Percentiles rank a stretch among this genome's conserved stretches.
Evolutionary conservation across 2,113 vertebrate genomes (phyloP).

Genomic region (Raja brachyura): DNA sequence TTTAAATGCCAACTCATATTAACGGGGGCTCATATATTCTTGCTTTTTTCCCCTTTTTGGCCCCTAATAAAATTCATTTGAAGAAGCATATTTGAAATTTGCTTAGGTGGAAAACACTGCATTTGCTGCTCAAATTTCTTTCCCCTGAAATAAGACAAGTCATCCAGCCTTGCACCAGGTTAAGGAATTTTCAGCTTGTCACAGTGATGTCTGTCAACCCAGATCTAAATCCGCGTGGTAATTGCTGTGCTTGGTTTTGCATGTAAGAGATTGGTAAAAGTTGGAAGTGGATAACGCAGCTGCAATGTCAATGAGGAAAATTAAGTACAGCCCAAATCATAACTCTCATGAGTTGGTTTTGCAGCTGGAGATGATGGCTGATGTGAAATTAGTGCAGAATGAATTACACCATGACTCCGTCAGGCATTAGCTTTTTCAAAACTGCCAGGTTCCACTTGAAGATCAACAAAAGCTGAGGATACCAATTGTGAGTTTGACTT

Average conservation of each 20-base stretch:
- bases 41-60: background rate
- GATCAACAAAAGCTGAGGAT: background rate
- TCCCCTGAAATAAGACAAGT: background rate
- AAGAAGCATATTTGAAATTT: conserved; percentile 15
- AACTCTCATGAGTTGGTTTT: background rate
- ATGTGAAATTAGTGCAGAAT: background rate
- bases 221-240: background rate
- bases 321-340: background rate
- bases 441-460: background rate
- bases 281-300: background rate
- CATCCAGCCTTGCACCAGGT: background rate
- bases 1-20: background rate
- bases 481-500: background rate
- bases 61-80: background rate
- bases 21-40: background rate
- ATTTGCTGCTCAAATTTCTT: background rate
- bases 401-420: background rate
- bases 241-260: background rate
- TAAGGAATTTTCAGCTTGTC: background rate
- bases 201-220: background rate
- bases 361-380: background rate
- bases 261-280: background rate
- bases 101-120: background rate
- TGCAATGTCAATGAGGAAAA: background rate
- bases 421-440: background rate